A percentile compares a stretch with the other conserved stretches of the same genome.
phyloP scores from a whole-genome alignment of 2,113 vertebrate species.

The Cathartes aura region DNA sequence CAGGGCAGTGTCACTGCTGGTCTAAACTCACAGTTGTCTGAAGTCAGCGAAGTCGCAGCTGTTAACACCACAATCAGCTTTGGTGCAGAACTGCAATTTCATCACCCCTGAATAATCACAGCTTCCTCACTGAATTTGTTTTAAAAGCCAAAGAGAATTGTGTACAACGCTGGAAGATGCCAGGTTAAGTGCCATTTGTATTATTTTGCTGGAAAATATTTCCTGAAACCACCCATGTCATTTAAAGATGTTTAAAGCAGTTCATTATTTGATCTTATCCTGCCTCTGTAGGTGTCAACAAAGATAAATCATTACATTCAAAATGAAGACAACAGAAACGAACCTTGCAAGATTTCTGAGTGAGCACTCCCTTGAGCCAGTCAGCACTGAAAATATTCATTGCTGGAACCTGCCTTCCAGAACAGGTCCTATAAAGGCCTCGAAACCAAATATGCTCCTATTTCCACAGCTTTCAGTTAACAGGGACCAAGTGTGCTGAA shows the following conservation, averaged over 20 bases:
- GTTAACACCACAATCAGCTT: background rate
- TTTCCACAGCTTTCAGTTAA: background rate
- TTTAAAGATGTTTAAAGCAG: background rate
- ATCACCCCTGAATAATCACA: background rate
- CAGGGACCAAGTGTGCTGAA: background rate
- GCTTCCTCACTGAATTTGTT: background rate
- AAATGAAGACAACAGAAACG: background rate
- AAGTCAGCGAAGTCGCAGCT: background rate
- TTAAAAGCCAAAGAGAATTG: background rate
- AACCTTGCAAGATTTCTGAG: conserved; percentile 28
- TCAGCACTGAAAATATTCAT: background rate
- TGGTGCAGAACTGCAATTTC: background rate
- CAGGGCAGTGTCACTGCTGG: background rate
- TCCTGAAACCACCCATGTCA: background rate
- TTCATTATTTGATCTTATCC: conserved; percentile 28
- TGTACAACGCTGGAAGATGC: background rate
- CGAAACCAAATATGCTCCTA: background rate
- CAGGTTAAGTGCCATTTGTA: background rate
- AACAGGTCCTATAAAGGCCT: background rate
- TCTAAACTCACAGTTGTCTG: background rate
- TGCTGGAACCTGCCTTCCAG: background rate
- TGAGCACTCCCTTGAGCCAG: background rate
- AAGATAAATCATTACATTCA: conserved; percentile 11
- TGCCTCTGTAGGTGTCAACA: conserved; percentile 14
- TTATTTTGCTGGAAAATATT: conserved; percentile 4